These are phyloP conservation scores for Grammomys surdaster DNA, from an alignment of 2,113 vertebrate genomes.

Conservation along the genomic window DNA sequence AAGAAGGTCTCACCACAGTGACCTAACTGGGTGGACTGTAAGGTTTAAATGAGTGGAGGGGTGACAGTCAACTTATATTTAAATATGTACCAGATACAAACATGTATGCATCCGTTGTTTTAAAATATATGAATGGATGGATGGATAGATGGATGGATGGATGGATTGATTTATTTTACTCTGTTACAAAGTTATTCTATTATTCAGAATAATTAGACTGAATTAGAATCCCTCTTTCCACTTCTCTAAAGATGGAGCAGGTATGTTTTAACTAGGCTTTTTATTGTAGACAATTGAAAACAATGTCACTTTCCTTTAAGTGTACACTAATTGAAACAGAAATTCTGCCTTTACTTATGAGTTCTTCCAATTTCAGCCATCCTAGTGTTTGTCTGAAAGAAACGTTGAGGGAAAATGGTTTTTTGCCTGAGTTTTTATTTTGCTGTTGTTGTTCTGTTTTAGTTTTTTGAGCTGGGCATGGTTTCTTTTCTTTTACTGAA, in stretches of 20 bases:
- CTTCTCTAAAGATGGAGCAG: background rate
- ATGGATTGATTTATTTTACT: background rate
- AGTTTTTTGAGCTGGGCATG: background rate
- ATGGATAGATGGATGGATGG: background rate
- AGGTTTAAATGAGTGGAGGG: background rate
- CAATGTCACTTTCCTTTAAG: background rate
- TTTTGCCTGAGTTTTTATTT: background rate
- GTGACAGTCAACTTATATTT: background rate
- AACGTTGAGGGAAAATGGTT: background rate
- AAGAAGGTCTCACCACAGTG: background rate
- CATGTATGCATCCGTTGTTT: background rate
- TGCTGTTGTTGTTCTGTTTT: background rate
- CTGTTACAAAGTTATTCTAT: background rate
- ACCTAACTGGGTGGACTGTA: background rate
- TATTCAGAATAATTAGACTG: background rate
- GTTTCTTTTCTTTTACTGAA: background rate
- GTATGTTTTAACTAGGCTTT: background rate
- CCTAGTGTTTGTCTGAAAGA: background rate
- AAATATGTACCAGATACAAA: background rate
- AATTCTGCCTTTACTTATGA: background rate
- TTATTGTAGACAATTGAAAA: conserved; percentile 31
- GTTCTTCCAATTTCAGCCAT: background rate
- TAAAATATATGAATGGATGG: background rate
- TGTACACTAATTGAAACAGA: background rate
- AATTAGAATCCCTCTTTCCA: background rate